Base-by-base conservation (phyloP, 2,113 vertebrate genomes). In the Ciconia boyciana region DNA sequence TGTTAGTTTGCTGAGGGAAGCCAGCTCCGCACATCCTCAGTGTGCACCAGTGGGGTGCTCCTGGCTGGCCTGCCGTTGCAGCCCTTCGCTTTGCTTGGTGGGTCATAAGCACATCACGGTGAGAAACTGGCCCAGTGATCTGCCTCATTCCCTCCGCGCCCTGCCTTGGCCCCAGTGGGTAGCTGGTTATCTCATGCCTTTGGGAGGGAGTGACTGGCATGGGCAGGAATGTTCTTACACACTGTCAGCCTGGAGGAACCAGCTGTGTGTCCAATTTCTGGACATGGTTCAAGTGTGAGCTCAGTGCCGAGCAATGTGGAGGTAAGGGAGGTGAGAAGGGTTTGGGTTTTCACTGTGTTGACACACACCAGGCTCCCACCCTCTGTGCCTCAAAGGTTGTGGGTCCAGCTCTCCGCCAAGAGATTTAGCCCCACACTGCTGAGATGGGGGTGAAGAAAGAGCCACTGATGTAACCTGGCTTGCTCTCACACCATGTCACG, bases 201-300 rank as follows among this genome's bases (percentile, higher is more conserved):
- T 84, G 82, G 87, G 96, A 97, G 91, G 80, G 97, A 97, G 97
- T 98, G 98, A 98, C 97, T 97, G 97, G 94, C 97, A 97, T 19
- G 41, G 92, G 91, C 94, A 97, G 94, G 97, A 98, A 97, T 97
- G 97, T 96, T 94, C 95, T 95, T 96, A 94, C 83, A 95, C 93
- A 57, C 94, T 92, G 89, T 94, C 94, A 96, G 97, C 95, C 95
- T 69, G 81, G 91, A 95, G 93, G 92, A 97, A 95, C 96, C 97
- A 98, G 98, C 97, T 97, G 98, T 98, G 97, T 97, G 97, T 98
- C 98, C 97, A 98, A 98, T 98, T 96, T 96, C 92, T 97, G 98
- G 97, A 93, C 39, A 29, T 16, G 31, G 57, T 93, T 97, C 97
- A 97, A 97, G n/a, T 6, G 87, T 98, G 97, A 98, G 96, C 97